These are phyloP conservation scores for Lutraria lutraria DNA, from an alignment of 2,888 invertebrate genomes.

Conservation along the genomic window DNA sequence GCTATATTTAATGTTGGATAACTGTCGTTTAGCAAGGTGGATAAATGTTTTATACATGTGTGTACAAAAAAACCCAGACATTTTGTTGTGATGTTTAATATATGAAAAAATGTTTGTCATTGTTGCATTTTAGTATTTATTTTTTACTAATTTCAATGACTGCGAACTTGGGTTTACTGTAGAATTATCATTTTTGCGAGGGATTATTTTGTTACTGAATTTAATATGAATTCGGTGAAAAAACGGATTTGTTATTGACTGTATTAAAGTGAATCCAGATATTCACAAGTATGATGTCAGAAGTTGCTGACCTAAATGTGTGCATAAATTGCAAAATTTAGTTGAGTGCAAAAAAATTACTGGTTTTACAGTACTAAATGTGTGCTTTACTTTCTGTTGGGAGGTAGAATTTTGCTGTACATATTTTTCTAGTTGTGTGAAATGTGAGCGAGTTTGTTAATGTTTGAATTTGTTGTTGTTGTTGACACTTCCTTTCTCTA, in stretches of 20 bases:
- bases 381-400: not conserved
- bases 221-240: too few relatives aligned
- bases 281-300: too few relatives aligned
- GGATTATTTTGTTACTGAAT: too few relatives aligned
- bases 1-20: not conserved
- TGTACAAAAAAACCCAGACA: not conserved
- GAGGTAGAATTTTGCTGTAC: not conserved
- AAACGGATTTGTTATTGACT: too few relatives aligned
- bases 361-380: not conserved
- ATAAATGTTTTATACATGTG: not conserved
- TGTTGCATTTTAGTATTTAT: conserved; percentile 19
- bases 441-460: conserved; percentile 1
- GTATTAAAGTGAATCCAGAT: too few relatives aligned
- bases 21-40: not conserved
- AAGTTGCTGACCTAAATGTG: too few relatives aligned
- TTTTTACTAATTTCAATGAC: not conserved
- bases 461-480: not conserved
- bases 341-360: too few relatives aligned
- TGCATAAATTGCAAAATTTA: too few relatives aligned
- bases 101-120: not conserved
- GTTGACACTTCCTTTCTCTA: not conserved
- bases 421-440: not conserved
- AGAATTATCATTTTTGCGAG: too few relatives aligned
- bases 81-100: not conserved
- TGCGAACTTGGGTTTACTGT: not conserved